Evolutionary conservation across 1,140 invertebrate genomes (phyloP).

Genomic region (Melanaphis sacchari): DNA sequence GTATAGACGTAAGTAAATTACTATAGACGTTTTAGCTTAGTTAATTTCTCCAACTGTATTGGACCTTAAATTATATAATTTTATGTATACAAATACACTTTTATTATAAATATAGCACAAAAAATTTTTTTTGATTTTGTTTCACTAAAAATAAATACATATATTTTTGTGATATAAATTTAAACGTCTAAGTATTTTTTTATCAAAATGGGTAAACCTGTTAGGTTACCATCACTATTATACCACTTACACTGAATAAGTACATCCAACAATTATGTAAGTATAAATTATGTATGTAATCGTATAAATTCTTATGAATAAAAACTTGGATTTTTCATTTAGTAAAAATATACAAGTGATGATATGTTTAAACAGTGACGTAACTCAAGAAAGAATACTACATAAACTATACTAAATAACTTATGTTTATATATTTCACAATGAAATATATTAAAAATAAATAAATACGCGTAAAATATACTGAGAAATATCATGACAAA

Average conservation of each 20-base stretch:
- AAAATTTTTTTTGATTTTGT: neutral
- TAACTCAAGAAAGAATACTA: neutral
- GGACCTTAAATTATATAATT: neutral
- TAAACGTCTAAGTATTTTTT: neutral
- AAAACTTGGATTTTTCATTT: neutral
- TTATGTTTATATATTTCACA: neutral
- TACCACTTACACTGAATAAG: neutral
- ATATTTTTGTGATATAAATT: neutral
- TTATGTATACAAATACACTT: neutral
- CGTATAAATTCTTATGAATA: neutral
- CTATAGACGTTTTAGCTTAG: neutral
- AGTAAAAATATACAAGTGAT: neutral
- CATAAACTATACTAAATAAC: neutral
- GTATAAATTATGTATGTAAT: neutral
- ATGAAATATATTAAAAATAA: neutral
- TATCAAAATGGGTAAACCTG: neutral
- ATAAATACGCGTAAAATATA: neutral
- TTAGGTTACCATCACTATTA: neutral
- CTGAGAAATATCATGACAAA: neutral
- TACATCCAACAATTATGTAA: neutral
- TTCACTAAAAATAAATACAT: neutral
- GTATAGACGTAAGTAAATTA: neutral
- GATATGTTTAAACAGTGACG: neutral
- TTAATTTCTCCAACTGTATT: neutral
- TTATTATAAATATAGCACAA: neutral